These are phyloP conservation scores for Zele albiditarsus DNA, from an alignment of 2,888 invertebrate genomes.

Conservation along the genomic window DNA sequence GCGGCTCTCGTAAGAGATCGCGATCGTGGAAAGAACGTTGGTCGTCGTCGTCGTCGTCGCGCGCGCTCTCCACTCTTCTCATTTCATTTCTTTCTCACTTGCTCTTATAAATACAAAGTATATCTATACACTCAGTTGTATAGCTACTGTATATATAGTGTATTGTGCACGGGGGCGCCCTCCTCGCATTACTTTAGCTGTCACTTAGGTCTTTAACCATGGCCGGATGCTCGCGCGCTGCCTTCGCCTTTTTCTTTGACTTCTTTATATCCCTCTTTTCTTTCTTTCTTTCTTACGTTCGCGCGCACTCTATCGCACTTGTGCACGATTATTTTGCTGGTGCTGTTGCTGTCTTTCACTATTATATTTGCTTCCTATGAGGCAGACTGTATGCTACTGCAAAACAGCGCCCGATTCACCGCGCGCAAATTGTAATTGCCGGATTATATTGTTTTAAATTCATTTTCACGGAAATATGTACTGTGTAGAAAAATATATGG, in stretches of 20 bases:
- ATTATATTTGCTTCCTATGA: too few relatives aligned
- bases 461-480: conserved; percentile 43
- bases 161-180: conserved; percentile 15
- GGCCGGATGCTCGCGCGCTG: conserved; percentile 41
- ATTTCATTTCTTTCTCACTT: neutral
- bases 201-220: conserved; percentile 57
- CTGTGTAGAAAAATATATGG: neutral
- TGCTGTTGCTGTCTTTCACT: too few relatives aligned
- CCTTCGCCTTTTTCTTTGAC: conserved; percentile 28
- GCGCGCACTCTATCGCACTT: neutral
- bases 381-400: neutral
- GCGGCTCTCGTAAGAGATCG: conserved; percentile 22
- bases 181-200: conserved; percentile 54
- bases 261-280: conserved; percentile 24
- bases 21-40: conserved; percentile 34
- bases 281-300: conserved; percentile 26
- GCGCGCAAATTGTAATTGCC: conserved; percentile 38
- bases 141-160: neutral
- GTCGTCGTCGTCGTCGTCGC: neutral
- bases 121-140: neutral
- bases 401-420: conserved; percentile 12
- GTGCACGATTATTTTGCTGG: neutral
- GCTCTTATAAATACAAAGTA: neutral
- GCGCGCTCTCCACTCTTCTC: neutral
- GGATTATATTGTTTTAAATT: conserved; percentile 47